Percentiles rank a stretch among this genome's conserved stretches.
Evolutionary conservation across 2,113 vertebrate species (phyloP).

Genomic region (Hipposideros armiger): DNA sequence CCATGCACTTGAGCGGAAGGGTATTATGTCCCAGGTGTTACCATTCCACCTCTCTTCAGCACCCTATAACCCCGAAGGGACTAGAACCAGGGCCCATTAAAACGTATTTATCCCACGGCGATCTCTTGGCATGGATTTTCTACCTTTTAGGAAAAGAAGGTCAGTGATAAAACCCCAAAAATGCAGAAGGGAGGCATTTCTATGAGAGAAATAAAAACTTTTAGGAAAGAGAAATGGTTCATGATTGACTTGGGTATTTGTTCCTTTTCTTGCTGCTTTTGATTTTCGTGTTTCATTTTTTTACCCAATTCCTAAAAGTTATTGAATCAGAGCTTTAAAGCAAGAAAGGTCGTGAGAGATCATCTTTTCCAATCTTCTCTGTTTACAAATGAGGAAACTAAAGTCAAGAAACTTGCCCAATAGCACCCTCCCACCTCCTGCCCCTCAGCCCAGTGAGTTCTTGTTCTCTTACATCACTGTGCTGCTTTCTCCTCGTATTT

Average conservation of each 20-base stretch:
- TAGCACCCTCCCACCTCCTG: not conserved
- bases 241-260: not conserved
- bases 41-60: not conserved
- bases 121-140: not conserved
- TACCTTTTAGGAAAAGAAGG: not conserved
- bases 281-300: slow-evolving; percentile 33
- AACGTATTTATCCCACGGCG: not conserved
- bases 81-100: not conserved
- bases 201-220: not conserved
- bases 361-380: not conserved
- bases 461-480: not conserved
- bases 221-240: slow-evolving; percentile 27
- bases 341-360: not conserved
- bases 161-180: not conserved
- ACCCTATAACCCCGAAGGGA: not conserved
- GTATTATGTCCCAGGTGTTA: not conserved
- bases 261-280: not conserved
- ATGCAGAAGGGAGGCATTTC: slow-evolving; percentile 9
- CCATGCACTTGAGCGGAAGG: not conserved
- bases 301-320: not conserved
- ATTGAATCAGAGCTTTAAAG: slow-evolving; percentile 21
- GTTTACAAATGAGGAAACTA: slow-evolving; percentile 1
- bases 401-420: slow-evolving; percentile 22
- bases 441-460: not conserved
- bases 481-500: not conserved